Evolutionary conservation across 2,888 invertebrate species (phyloP), one percentile per base, ranked within the genome.

Genomic region (Apamea sordens): DNA sequence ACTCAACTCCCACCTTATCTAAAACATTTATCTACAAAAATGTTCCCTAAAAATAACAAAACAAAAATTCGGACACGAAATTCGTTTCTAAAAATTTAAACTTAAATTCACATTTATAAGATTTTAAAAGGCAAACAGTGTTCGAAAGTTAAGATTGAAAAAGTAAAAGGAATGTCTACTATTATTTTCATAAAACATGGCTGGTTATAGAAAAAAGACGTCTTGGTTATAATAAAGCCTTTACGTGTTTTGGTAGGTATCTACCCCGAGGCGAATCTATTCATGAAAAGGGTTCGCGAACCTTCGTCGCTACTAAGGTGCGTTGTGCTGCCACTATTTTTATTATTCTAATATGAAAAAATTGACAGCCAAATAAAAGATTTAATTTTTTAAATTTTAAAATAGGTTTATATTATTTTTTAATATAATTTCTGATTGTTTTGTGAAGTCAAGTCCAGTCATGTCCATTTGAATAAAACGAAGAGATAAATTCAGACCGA

Each of bases 261-360:
- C 11, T 36, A 86, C 76, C 87, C 88, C 83, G 69, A 85, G 86
- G 88, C 89, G 81, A 89, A 89, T 89, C 88, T 89, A 89, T 89
- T 87, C 82, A 64, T 86, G 89, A 91, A 91, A 92, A 90, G 90
- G 89, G 90, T 91, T 90, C 78, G 61, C 76, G 70, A 84, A 76
- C 84, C 80, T 84, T 74, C 68, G 71, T 75, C 85, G 80, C 85
- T 86, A 82, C 82, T 11, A 28, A 41, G 15, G 32, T 82, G 63
- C 64, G 64, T 64, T 75, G 74, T 73, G 73, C 81, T 70, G 63
- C 73, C 78, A 79, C 36, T 50, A 67, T 10, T 79, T 10, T 11
- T 36, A 67, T 50, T 36, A 71, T 56, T 47, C 21, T 28, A 50
- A 50, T 64, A 53, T 18, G 0, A 28, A 59, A 68, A 74, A 47